Base-by-base conservation (phyloP, 2,113 vertebrate species). In the Oryzias woworae region DNA sequence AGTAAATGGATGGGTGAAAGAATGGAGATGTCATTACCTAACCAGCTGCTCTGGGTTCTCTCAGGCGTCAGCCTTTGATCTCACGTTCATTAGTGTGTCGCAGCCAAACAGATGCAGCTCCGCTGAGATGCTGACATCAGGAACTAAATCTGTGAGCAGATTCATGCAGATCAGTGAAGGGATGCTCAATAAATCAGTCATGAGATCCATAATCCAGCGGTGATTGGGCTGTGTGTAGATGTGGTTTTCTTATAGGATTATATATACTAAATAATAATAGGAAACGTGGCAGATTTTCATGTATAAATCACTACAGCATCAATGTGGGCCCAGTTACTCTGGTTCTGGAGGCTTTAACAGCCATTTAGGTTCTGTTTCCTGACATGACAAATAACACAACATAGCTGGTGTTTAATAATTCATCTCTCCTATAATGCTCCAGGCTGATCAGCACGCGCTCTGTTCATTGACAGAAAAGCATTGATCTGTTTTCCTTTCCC, bases 11-110 rank as follows among this genome's bases (percentile, higher is more conserved):
- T 48, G 63, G 52, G 55, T 58, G 64, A 47, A 73, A 80, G 73
- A 79, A 77, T 71, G 66, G 73, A 83, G 70, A 70, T 54, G 43
- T 83, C 73, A 78, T 84, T 77, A 79, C 79, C 60, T 59, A 80
- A 74, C 54, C 65, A 74, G 77, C 77, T 72, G 71, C 73, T 85
- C 56, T 42, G 53, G 62, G 62, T 54, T 80, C 83, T 66, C 63
- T 23, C 53, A 81, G 80, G 78, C 66, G 62, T 71, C 46, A 22
- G 53, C 16, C 36, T 48, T 69, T 67, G 67, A 52, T 54, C 72
- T 69, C 55, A 78, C 59, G 59, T 59, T 69, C 66, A 73, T 71
- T 64, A 60, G 49, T 20, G n/a, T 56, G 46, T 66, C 46, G 51
- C 46, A 20, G 43, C n/a, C 48, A 47, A 26, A 48, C 46, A 48